Conservation (phyloP, 2,797 vertebrate genomes). For the Hybognathus amarus region DNA sequence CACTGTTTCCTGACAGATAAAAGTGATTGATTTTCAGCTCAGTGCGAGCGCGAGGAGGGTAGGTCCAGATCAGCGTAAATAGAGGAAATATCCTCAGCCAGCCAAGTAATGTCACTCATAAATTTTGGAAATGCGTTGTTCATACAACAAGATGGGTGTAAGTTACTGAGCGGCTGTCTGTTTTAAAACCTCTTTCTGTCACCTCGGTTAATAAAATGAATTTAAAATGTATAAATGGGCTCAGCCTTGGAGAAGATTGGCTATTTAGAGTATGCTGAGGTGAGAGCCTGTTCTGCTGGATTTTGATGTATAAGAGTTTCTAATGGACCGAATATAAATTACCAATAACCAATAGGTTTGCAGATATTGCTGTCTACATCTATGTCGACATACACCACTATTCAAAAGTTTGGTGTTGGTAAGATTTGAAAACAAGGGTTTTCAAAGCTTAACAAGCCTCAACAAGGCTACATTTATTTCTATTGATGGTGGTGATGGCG, state of each 20-base stretch:
- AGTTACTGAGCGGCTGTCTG: conserved; percentile 46
- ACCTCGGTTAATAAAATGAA: conserved; percentile 45
- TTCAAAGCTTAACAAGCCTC: no score
- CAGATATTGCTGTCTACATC: neutral
- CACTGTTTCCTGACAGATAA: conserved; percentile 30
- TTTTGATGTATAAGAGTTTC: neutral
- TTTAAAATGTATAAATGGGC: conserved; percentile 43
- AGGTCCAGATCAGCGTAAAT: conserved; percentile 36
- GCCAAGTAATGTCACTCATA: conserved; percentile 46
- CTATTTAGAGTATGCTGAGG: conserved; percentile 38
- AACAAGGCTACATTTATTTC: neutral
- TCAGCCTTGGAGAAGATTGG: conserved; percentile 41
- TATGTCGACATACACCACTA: neutral
- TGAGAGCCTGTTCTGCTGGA: conserved; percentile 4
- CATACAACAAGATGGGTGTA: conserved; percentile 45
- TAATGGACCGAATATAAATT: neutral
- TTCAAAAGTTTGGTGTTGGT: neutral
- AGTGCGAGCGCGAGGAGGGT: conserved; percentile 15
- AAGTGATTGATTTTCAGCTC: conserved; percentile 45
- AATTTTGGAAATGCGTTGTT: conserved; percentile 50
- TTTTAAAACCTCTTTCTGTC: conserved; percentile 45
- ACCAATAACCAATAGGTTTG: neutral
- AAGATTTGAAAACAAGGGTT: neutral
- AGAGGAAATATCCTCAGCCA: conserved; percentile 35
- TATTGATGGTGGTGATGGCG: no score